Percentiles rank a stretch among this genome's conserved stretches.
Conservation (phyloP, 1,140 invertebrate species). For the Reticulitermes speratus region DNA sequence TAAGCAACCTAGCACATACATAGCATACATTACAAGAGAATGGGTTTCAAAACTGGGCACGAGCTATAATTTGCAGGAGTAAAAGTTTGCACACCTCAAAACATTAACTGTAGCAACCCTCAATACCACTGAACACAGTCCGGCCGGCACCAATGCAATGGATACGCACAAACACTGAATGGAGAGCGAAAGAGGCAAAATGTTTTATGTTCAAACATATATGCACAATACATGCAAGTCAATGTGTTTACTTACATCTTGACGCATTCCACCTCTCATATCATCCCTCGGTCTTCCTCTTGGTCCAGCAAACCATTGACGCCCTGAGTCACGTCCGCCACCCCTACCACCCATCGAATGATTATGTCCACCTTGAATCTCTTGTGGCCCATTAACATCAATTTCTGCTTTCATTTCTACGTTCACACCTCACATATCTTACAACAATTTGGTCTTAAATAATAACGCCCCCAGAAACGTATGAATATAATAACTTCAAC, state of each 20-base stretch:
- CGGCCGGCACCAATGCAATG: no score
- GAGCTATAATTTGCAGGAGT: no score
- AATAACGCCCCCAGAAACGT: no score
- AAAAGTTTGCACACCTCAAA: no score
- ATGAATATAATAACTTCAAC: no score
- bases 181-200: no score
- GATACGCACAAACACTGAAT: no score
- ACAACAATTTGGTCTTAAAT: background rate
- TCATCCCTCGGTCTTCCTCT: background rate
- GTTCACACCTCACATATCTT: background rate
- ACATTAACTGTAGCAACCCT: no score
- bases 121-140: no score
- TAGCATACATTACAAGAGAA: no score
- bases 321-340: background rate
- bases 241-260: constrained; percentile 1
- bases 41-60: no score
- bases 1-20: no score
- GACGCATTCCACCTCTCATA: background rate
- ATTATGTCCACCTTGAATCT: background rate
- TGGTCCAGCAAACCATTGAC: background rate
- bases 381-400: background rate
- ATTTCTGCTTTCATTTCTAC: background rate
- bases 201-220: background rate
- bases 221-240: background rate
- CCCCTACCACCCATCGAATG: background rate